Percentiles rank a stretch among this genome's conserved stretches.
Conservation (phyloP, 2,888 invertebrate species). For the Pheosia tremula region DNA sequence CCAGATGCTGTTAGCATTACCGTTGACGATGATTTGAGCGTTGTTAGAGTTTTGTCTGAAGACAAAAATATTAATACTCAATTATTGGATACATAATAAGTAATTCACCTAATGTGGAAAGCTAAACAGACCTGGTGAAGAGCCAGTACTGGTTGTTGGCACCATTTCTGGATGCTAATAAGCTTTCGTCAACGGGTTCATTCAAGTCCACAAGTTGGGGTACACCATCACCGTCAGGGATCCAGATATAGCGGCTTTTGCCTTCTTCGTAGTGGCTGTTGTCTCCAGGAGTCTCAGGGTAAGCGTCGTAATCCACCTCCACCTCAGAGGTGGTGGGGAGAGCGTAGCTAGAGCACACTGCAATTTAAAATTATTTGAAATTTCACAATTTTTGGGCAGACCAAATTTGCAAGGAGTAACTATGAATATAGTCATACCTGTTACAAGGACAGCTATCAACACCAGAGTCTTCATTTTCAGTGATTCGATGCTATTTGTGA, state of each 20-base stretch:
- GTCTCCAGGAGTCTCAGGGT: constrained; percentile 44
- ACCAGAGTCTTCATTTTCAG: background rate
- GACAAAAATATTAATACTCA: too few relatives aligned
- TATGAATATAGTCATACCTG: too few relatives aligned
- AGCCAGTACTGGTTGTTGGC: constrained; percentile 43
- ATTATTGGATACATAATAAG: background rate
- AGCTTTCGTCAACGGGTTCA: constrained; percentile 37
- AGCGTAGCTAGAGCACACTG: constrained; percentile 48
- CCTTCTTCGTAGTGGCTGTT: constrained; percentile 48
- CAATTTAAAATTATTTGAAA: background rate
- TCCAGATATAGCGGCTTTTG: constrained; percentile 61
- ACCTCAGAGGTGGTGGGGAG: constrained; percentile 28
- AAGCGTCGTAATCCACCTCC: too few relatives aligned
- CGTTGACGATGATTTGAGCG: constrained; percentile 50
- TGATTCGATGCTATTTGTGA: background rate
- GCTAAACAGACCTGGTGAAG: too few relatives aligned
- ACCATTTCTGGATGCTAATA: constrained; percentile 45
- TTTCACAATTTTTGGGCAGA: too few relatives aligned
- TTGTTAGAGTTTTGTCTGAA: constrained; percentile 49
- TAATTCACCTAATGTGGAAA: too few relatives aligned
- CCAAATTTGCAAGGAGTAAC: too few relatives aligned
- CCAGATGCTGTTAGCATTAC: constrained; percentile 49
- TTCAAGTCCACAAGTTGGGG: constrained; percentile 59
- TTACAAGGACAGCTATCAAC: background rate
- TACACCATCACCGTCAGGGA: constrained; percentile 58